Base-by-base conservation (phyloP, 2,113 vertebrate species). In the Lagopus muta region DNA sequence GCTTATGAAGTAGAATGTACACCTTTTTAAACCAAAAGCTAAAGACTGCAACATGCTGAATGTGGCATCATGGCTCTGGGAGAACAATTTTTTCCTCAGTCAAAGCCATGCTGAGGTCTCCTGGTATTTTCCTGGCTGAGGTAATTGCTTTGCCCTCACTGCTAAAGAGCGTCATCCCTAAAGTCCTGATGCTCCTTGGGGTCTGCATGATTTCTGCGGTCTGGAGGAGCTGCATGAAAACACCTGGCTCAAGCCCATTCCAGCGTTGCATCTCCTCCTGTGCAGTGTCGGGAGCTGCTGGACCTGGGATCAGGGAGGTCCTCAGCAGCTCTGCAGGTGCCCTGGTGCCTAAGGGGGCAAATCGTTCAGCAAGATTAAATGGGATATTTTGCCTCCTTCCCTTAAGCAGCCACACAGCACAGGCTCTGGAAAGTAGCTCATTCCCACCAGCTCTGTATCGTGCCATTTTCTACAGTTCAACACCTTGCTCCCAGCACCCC, bases 391-490 rank as follows among this genome's bases (percentile, higher is more conserved):
- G 30, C 43, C 38, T 61, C 64, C 58, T 79, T 79, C 10, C 13
- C 16, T 62, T 10, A 10, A n/a, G 30, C 58, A 43, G 18, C 24
- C 8, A 62, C 69, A 50, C 2, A 14, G 34, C 11, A 20, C 2
- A 4, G 4, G 20, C 24, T 85, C 43, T 40, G 88, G 74, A 70
- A 54, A 3, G 3, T 18, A 3, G 13, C 61, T 42, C 17, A 30
- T 0, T 1, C 45, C 54, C 22, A 40, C 57, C 2, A 8, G 45
- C 71, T 92, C 66, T 70, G 18, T n/a, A 25, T 0, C 7, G 32
- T 19, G 78, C 69, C 47, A 3, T 70, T 89, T 50, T 75, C 42
- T 80, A 2, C 2, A 1, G 65, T 60, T 65, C 7, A 2, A 30
- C 2, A 0, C 75, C 80, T 79, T 1, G 2, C 43, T 88, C 38